Percentiles rank a stretch among this genome's conserved stretches.
Evolutionary conservation across 2,888 invertebrate genomes (phyloP).

Genomic region (Drosophila mimica): DNA sequence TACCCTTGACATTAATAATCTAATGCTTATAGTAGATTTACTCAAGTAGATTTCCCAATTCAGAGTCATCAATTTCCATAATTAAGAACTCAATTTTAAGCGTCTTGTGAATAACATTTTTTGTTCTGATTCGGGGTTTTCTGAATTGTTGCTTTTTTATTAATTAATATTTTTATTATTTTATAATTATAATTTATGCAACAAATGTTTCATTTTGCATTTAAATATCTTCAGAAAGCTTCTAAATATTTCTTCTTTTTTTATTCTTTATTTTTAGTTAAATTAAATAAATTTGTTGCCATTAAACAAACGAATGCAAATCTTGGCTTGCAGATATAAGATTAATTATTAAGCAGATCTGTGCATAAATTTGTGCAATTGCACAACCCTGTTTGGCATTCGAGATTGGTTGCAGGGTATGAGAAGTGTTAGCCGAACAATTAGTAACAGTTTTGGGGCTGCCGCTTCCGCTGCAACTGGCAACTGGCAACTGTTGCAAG

Average conservation of each 20-base stretch:
- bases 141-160: too few species aligned
- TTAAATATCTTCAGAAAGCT: not conserved
- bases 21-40: too few species aligned
- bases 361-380: not conserved
- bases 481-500: conserved; percentile 33
- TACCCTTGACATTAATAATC: not conserved
- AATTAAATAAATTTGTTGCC: not conserved
- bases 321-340: not conserved
- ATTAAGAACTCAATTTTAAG: not conserved
- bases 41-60: not conserved
- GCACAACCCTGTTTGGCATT: conserved; percentile 3
- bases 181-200: not conserved
- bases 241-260: not conserved
- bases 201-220: not conserved
- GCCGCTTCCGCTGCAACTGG: conserved; percentile 39
- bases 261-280: not conserved
- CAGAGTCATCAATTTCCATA: not conserved
- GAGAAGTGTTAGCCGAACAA: conserved; percentile 25
- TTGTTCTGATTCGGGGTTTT: not conserved
- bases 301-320: not conserved
- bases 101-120: not conserved
- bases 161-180: too few species aligned
- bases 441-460: conserved; percentile 44
- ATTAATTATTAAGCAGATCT: not conserved
- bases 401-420: conserved; percentile 19